A percentile compares a stretch with the other conserved stretches of the same genome.
These are phyloP conservation scores for Paguma larvata DNA, from an alignment of 2,797 vertebrate genomes.

Conservation along the genomic window DNA sequence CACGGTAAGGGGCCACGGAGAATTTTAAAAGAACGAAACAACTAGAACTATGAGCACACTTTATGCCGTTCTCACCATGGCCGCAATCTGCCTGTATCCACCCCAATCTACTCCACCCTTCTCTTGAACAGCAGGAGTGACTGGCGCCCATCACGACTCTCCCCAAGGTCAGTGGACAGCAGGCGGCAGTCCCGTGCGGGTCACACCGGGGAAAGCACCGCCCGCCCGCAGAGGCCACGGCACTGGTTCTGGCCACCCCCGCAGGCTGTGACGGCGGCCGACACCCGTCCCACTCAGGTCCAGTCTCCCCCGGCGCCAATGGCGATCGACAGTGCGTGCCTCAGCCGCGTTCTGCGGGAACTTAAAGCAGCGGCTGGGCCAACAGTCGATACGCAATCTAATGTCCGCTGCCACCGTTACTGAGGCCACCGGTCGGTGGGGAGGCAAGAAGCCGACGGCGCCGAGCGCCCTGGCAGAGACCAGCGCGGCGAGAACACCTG, in stretches of 20 bases:
- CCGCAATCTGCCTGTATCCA: too few relatives aligned
- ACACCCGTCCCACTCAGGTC: rapidly evolving
- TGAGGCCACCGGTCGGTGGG: rapidly evolving
- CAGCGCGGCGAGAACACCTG: rapidly evolving
- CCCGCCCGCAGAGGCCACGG: too few relatives aligned
- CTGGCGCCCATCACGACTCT: neutral
- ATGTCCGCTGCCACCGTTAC: rapidly evolving
- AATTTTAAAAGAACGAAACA: neutral
- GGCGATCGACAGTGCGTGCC: neutral
- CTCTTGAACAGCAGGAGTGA: neutral
- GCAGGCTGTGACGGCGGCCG: neutral
- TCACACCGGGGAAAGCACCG: neutral
- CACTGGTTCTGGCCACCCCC: neutral
- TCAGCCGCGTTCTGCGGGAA: neutral
- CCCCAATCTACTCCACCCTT: neutral
- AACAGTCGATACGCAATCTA: neutral
- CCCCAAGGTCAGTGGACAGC: neutral
- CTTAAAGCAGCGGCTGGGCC: neutral
- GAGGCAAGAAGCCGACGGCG: neutral
- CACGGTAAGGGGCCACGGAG: neutral
- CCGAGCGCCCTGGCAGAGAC: too few relatives aligned
- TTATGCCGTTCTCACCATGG: neutral
- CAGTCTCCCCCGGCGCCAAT: neutral
- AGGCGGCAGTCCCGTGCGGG: neutral
- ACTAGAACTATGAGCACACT: neutral